Conservation (phyloP, 2,797 vertebrate genomes). For the Leucoraja ocellata region DNA sequence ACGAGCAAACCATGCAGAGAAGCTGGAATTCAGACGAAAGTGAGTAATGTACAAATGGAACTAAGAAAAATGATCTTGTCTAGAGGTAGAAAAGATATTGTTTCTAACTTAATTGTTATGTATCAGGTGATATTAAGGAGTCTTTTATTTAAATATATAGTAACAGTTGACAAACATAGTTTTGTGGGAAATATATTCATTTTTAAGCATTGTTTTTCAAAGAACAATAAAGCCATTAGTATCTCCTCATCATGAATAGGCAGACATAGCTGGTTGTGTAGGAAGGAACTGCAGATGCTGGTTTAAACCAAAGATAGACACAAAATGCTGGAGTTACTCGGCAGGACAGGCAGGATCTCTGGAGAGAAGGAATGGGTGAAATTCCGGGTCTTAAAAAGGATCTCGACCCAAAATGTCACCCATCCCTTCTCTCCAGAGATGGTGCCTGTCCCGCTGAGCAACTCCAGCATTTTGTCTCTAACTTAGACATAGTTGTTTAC, state of each 20-base stretch:
- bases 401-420: too few species aligned
- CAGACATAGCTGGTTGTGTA: background rate
- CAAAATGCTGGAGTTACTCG: too few species aligned
- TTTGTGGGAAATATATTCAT: background rate
- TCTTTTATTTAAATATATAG: background rate
- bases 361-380: too few species aligned
- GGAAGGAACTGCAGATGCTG: too few species aligned
- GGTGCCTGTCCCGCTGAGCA: too few species aligned
- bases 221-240: background rate
- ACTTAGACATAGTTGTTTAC: too few species aligned
- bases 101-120: background rate
- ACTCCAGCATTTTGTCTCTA: too few species aligned
- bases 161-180: background rate
- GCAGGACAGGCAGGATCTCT: too few species aligned
- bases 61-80: background rate
- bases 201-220: background rate
- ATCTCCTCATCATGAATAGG: background rate
- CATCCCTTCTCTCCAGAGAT: too few species aligned
- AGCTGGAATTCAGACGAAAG: conserved; percentile 7
- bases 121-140: background rate
- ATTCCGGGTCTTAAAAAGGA: too few species aligned
- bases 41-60: background rate
- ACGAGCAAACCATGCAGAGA: conserved; percentile 7
- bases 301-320: too few species aligned
- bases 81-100: background rate